Conservation (phyloP, 2,797 vertebrate genomes). For the Hafferia zeledoni region DNA sequence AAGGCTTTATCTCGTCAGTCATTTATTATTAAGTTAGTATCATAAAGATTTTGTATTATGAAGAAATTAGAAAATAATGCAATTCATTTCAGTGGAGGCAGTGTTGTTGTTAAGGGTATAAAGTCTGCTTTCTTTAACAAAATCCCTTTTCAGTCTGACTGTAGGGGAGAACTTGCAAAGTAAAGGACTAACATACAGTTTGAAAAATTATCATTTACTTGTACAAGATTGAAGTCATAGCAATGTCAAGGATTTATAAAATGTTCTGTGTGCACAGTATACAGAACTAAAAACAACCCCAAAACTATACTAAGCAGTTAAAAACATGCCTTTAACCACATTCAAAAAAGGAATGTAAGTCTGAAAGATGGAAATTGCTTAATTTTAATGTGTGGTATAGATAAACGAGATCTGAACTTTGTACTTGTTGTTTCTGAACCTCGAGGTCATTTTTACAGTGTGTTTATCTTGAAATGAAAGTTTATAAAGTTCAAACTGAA, state of each 20-base stretch:
- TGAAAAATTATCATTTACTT: neutral
- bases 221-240: neutral
- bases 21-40: neutral
- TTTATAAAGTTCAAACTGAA: neutral
- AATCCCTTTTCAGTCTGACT: neutral
- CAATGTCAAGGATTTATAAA: neutral
- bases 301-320: neutral
- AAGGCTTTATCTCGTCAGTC: neutral
- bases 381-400: neutral
- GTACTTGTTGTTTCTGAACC: neutral
- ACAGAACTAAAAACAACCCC: neutral
- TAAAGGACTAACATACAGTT: neutral
- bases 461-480: neutral
- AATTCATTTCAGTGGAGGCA: neutral
- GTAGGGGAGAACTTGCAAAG: neutral
- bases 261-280: neutral
- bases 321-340: neutral
- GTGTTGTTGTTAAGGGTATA: neutral
- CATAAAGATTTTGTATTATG: neutral
- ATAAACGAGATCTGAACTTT: conserved; percentile 17
- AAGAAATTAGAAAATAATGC: neutral
- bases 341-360: neutral
- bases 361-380: neutral
- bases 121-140: neutral
- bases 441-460: neutral